Conservation (phyloP, 2,113 vertebrate genomes). For the Stegostoma tigrinum region DNA sequence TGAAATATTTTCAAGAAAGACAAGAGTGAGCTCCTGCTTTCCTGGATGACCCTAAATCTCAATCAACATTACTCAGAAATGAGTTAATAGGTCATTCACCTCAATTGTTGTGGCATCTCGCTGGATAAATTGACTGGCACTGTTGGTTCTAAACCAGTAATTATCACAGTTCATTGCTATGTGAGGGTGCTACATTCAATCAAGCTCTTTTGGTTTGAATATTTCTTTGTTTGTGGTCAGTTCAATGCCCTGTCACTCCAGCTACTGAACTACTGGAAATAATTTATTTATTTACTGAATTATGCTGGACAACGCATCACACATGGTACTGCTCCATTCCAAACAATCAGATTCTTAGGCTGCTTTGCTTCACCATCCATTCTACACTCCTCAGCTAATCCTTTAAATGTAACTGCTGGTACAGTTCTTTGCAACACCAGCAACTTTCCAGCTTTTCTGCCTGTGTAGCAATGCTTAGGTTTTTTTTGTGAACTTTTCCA, state of each 20-base stretch:
- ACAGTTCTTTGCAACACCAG: background rate
- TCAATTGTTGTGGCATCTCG: background rate
- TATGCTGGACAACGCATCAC: background rate
- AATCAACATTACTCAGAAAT: background rate
- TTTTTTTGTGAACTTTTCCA: background rate
- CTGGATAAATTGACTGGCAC: background rate
- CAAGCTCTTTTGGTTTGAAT: background rate
- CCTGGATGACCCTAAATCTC: background rate
- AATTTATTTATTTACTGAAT: background rate
- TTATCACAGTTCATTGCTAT: background rate
- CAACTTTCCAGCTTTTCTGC: background rate
- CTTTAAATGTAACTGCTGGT: background rate
- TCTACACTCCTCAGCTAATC: background rate
- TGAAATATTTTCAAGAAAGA: background rate
- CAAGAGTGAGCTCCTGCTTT: background rate
- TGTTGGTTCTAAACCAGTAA: background rate
- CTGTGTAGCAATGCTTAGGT: background rate
- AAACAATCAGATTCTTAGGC: background rate
- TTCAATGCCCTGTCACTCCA: background rate
- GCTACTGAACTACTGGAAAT: background rate
- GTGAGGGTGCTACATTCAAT: background rate
- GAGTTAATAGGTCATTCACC: background rate
- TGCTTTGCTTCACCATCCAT: background rate
- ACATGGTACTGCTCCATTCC: background rate
- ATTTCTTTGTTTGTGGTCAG: conserved; percentile 4